These are phyloP conservation scores for Latheticus oryzae DNA, from an alignment of 2,888 invertebrate species.

Conservation along the genomic window DNA sequence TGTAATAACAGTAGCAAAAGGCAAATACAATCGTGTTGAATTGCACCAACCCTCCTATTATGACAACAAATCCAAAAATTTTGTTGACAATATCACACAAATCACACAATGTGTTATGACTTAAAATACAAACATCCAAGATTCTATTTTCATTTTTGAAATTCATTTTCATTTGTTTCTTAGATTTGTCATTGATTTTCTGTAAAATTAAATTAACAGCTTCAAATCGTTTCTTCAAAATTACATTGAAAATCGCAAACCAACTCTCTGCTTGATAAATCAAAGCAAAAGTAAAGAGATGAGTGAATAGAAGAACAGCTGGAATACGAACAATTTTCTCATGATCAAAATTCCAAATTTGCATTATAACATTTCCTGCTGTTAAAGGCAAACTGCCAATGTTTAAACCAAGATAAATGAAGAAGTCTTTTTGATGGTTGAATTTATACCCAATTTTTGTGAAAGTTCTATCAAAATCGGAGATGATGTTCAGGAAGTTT, in stretches of 20 bases:
- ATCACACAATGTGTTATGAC: conserved; percentile 32
- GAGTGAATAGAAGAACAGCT: conserved; percentile 1
- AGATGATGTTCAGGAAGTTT: conserved; percentile 20
- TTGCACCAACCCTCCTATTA: conserved; percentile 25
- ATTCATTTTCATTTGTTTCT: neutral
- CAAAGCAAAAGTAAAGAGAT: conserved; percentile 24
- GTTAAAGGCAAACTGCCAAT: conserved; percentile 12
- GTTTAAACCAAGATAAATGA: conserved; percentile 6
- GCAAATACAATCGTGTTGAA: conserved; percentile 30
- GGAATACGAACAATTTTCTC: conserved; percentile 25
- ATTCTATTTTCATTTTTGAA: conserved; percentile 15
- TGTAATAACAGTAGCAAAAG: conserved; percentile 37
- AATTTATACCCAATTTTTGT: conserved; percentile 17
- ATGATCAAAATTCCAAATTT: conserved; percentile 28
- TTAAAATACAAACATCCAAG: conserved; percentile 14
- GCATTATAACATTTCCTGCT: conserved; percentile 9
- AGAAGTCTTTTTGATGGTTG: conserved; percentile 17
- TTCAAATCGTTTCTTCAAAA: conserved; percentile 7
- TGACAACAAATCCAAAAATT: conserved; percentile 31
- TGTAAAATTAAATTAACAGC: conserved; percentile 11
- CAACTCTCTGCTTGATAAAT: conserved; percentile 32
- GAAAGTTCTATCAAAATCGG: conserved; percentile 11
- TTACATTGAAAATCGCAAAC: conserved; percentile 11
- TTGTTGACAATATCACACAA: conserved; percentile 15
- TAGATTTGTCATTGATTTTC: neutral